Evolutionary conservation across 2,888 invertebrate species (phyloP), one percentile per base, ranked within the genome.

Genomic region (Rhodophaea formosa): DNA sequence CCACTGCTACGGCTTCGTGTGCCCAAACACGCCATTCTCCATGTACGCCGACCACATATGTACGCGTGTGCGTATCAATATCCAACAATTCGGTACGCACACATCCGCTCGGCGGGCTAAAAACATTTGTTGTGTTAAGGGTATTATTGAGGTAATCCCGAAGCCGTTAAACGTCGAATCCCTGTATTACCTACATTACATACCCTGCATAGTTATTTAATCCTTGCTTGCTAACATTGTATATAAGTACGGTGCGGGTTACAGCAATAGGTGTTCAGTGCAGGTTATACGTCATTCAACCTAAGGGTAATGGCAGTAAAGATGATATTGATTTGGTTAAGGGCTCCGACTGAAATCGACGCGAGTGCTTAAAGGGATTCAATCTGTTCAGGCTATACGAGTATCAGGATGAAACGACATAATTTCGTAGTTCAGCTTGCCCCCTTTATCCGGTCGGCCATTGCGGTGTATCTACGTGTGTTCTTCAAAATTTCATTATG

Each of bases 91-190:
- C 32, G 61, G 62, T 64, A 66, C 66, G 62, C 61, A 63, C 64
- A 61, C 65, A 62, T 59, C 63, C 66, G 64, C 69, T 62, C 66
- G 63, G 66, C 74, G 73, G 77, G 80, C 80, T 82, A 84, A 87
- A 87, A 88, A 87, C 88, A 88, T 88, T 88, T 87, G 88, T 86
- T 86, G 83, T 82, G 86, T 83, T 79, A 76, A 80, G 78, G 84
- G 87, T 74, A 84, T 88, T 88, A 88, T 79, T 79, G 80, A 81
- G 81, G 87, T 90, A 89, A 90, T 88, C 89, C 89, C 66, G 88
- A 89, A 89, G 88, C 89, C 90, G 87, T 86, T 86, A 84, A 88
- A 83, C 79, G 84, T 80, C 80, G 85, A 82, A 86, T 86, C 87
- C 88, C 84, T 80, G 86, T 76, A 86, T 88, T 90, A 88, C 80